Conservation (phyloP, 2,797 vertebrate species). For the Catharus ustulatus region DNA sequence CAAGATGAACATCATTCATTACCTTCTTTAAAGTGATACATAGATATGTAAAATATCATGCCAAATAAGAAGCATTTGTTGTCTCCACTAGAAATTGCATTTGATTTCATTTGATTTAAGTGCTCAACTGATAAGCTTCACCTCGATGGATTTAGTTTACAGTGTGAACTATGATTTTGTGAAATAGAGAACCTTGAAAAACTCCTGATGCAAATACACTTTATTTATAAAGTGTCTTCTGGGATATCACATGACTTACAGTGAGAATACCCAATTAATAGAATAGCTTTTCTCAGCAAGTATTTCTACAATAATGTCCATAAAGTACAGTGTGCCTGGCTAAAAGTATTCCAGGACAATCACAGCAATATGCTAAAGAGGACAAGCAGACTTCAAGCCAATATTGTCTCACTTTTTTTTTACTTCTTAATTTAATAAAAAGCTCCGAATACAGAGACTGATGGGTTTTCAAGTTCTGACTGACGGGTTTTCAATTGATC, state of each 20-base stretch:
- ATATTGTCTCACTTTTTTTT: conserved; percentile 7
- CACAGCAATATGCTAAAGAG: conserved; percentile 50
- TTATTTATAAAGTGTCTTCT: conserved; percentile 68
- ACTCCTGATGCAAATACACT: conserved; percentile 61
- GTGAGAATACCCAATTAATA: conserved; percentile 67
- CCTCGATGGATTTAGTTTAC: neutral
- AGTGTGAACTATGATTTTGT: conserved; percentile 44
- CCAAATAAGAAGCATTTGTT: conserved; percentile 50
- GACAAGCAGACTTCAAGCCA: conserved; percentile 50
- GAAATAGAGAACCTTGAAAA: conserved; percentile 62
- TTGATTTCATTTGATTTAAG: conserved; percentile 47
- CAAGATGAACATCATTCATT: conserved; percentile 26
- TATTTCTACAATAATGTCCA: conserved; percentile 53
- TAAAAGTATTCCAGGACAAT: conserved; percentile 51
- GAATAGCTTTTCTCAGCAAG: conserved; percentile 65
- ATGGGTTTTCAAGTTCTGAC: conserved; percentile 42
- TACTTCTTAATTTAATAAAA: conserved; percentile 63
- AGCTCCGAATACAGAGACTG: conserved; percentile 50
- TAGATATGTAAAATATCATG: conserved; percentile 30
- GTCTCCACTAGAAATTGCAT: conserved; percentile 18
- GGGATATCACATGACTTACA: conserved; percentile 60
- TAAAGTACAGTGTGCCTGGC: conserved; percentile 28
- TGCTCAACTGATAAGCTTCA: conserved; percentile 37
- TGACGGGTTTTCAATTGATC: conserved; percentile 40
- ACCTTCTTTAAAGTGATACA: conserved; percentile 26